Base-by-base conservation (phyloP, 1,140 invertebrate species). In the Araneus ventricosus region DNA sequence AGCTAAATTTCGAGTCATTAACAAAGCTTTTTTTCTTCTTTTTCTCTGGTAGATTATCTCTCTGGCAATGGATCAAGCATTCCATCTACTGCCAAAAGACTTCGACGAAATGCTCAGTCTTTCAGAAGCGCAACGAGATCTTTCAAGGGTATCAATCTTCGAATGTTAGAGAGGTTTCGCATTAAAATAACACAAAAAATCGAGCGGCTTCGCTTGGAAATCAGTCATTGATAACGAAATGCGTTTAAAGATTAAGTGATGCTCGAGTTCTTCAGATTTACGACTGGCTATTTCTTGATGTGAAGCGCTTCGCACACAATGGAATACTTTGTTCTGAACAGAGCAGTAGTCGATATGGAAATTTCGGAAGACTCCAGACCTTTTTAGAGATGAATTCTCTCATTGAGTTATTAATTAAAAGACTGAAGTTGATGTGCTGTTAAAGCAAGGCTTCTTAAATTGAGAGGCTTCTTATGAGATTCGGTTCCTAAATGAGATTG, bases 101-200 rank as follows among this genome's bases (percentile, higher is more conserved):
- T 41, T 63, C 79, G 75, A 27, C 63, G 89, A 82, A 84, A 84
- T 41, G 45, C n/a, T 45, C 20, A 39, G 14, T 91, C 89, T 61
- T 37, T 91, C 89, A 91, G 70, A 22, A 63, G 30, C 52, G 37
- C 67, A 91, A 84, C 89, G 57, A 91, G 89, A 91, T 63, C 45
- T 63, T 61, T 91, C n/a, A 41, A 82, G 34, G 30, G 24, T 63
- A 84, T 91, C 89, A 82, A 91, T 91, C 89, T 37, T 57, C 89
- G 39, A 59, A 52, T 84, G 82, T 30, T 45, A 75, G 24, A 30
- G 39, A 63, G 27, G 59, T 30, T 41, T 27, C 27, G 67, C 87
- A 88, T 88, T 70, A 75, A 63, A 61, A 88, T 34, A n/a, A 61
- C 59, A 61, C 17, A 88, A 88, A 70, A 88, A 27, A 61, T 41